Percentiles rank a stretch among this genome's conserved stretches.
Conservation (phyloP, 1,140 invertebrate genomes). For the Riptortus pedestris region DNA sequence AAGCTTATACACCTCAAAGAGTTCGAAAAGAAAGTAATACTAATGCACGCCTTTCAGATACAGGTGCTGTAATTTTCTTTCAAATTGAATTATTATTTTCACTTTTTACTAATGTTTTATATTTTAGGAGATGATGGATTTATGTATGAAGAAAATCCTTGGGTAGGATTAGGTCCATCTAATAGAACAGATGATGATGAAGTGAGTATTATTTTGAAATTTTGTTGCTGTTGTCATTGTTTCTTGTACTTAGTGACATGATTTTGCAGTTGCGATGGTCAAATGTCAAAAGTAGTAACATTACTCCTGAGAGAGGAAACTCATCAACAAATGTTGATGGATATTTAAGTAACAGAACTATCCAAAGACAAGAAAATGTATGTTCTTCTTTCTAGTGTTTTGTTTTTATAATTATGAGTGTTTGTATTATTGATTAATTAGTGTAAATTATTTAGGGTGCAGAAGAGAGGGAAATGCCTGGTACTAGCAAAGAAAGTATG, state of each 20-base stretch:
- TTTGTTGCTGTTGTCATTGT: background rate
- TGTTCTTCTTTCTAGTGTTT: background rate
- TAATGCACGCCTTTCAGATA: conserved; percentile 19
- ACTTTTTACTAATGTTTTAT: background rate
- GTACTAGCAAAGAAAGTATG: conserved; percentile 27
- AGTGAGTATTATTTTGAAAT: no score
- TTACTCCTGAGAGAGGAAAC: conserved; percentile 26
- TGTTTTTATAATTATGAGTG: background rate
- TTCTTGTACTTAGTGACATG: background rate
- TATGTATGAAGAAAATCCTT: conserved; percentile 23
- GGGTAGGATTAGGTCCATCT: conserved; percentile 20
- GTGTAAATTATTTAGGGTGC: conserved; percentile 12
- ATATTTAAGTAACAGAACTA: conserved; percentile 1
- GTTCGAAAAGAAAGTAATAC: conserved; percentile 27
- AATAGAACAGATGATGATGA: conserved; percentile 25
- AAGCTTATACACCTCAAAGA: conserved; percentile 21
- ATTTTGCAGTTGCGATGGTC: conserved; percentile 25
- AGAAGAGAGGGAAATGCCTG: conserved; percentile 16
- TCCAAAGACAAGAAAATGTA: conserved; percentile 17
- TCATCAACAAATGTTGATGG: conserved; percentile 17
- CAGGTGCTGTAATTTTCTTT: conserved; percentile 15
- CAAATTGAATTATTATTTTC: conserved; percentile 2
- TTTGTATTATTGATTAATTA: background rate
- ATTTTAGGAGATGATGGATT: conserved; percentile 22
- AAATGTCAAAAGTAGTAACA: conserved; percentile 27